Conservation (phyloP, 2,797 vertebrate genomes). For the Sitta carolinensis region DNA sequence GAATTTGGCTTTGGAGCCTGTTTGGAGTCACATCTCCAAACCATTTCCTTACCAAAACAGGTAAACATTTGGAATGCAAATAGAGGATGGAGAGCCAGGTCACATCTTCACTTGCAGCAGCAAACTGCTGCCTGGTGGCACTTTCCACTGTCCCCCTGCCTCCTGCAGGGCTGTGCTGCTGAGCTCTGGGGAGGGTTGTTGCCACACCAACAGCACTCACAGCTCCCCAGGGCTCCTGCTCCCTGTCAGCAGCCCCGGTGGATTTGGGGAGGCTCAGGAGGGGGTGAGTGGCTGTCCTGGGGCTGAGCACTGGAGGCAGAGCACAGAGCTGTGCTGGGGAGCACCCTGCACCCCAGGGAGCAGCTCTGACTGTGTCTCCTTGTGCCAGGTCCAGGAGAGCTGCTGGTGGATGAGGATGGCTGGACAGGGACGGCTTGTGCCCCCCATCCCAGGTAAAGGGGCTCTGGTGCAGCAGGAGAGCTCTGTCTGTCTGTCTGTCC, state of each 20-base stretch:
- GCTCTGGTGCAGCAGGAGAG: neutral
- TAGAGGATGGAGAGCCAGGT: neutral
- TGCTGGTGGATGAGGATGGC: conserved; percentile 7
- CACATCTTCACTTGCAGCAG: neutral
- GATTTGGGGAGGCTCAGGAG: neutral
- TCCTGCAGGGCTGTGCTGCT: neutral
- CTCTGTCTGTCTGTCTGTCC: rapidly evolving
- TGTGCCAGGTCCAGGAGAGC: neutral
- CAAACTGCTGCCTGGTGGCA: neutral
- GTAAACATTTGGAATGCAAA: neutral
- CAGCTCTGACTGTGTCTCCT: neutral
- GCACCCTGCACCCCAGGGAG: rapidly evolving
- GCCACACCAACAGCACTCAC: neutral
- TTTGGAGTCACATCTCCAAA: neutral
- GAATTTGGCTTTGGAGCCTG: neutral
- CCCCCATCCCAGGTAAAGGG: neutral
- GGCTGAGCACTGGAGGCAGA: neutral
- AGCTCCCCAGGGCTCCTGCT: neutral
- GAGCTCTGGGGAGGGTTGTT: neutral
- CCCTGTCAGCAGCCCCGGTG: rapidly evolving
- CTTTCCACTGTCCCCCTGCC: rapidly evolving
- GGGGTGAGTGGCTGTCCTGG: rapidly evolving
- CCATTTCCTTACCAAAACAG: neutral
- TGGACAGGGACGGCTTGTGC: rapidly evolving
- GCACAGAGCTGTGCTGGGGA: neutral